Base-by-base conservation (phyloP, 35 echinoderm and acorn worm species). In the Chiridota heheva region DNA sequence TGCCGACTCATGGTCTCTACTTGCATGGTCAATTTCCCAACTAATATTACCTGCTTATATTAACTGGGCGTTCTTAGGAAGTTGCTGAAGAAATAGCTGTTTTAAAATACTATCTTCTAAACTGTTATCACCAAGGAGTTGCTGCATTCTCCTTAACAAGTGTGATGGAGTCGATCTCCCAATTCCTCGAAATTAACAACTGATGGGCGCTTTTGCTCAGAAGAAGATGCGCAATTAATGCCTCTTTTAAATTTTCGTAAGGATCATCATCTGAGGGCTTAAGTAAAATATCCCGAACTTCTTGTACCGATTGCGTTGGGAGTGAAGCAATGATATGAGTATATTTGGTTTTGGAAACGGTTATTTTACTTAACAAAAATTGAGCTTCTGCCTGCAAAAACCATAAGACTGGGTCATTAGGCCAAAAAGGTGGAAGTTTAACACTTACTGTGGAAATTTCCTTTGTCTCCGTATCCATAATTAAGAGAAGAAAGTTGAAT, bases 401-500 rank as follows among this genome's bases (percentile, higher is more conserved):
- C 81, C 64, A 83, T 31, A 83, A 13, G 24, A 30, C 37, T 37
- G 81, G 63, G 33, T 83, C 81, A 55, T 69, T 44, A 5, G 81
- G 81, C 81, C 81, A 83, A 72, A 55, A 74, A 44, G 44, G 65
- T 34, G 67, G 82, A 22, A 84, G 46, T 84, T 73, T 84, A 5
- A 84, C 12, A 26, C 69, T 73, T 39, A 84, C 49, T 0, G 45
- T 33, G 20, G 79, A 8, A 49, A 47, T 7, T 74, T 39, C 40
- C 5, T 25, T 44, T 43, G 70, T 74, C 30, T 74, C 42, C 12
- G 48, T 12, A 13, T 53, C 66, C 12, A 36, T n/a, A n/a, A n/a
- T n/a, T n/a, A n/a, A n/a, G n/a, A n/a, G n/a, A n/a, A n/a, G n/a
- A n/a, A n/a, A n/a, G n/a, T n/a, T n/a, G n/a, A n/a, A n/a, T n/a